A percentile compares a stretch with the other conserved stretches of the same genome.
Conservation (phyloP, 2,797 vertebrate species). For the Coluber constrictor region DNA sequence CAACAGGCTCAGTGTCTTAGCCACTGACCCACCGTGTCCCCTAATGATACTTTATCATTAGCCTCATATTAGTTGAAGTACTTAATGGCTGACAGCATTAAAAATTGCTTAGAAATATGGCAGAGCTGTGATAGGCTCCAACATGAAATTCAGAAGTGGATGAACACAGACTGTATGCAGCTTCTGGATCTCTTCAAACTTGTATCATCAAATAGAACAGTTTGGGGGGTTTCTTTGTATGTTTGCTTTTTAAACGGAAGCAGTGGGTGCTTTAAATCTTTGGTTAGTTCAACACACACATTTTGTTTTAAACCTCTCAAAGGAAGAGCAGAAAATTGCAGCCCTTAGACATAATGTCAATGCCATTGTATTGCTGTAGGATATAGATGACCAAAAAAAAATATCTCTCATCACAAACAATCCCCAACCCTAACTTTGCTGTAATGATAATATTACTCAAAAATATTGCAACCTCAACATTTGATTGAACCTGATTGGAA, state of each 20-base stretch:
- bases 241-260: neutral
- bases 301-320: neutral
- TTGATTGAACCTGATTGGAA: neutral
- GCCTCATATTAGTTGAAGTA: neutral
- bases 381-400: neutral
- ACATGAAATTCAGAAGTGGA: neutral
- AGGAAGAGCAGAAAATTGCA: neutral
- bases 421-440: neutral
- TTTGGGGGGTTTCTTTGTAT: neutral
- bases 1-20: no score
- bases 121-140: neutral
- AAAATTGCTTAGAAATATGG: neutral
- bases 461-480: neutral
- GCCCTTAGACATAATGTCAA: neutral
- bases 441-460: neutral
- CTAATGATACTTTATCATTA: neutral
- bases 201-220: neutral
- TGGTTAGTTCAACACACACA: neutral
- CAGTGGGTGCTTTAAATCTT: neutral
- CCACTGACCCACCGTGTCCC: no score
- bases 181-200: neutral
- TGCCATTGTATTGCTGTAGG: neutral
- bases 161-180: neutral
- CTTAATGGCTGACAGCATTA: neutral
- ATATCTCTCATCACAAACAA: neutral